Evolutionary conservation across 2,113 vertebrate genomes (phyloP), one percentile per base, ranked within the genome.

Genomic region (Myiozetetes cayanensis): DNA sequence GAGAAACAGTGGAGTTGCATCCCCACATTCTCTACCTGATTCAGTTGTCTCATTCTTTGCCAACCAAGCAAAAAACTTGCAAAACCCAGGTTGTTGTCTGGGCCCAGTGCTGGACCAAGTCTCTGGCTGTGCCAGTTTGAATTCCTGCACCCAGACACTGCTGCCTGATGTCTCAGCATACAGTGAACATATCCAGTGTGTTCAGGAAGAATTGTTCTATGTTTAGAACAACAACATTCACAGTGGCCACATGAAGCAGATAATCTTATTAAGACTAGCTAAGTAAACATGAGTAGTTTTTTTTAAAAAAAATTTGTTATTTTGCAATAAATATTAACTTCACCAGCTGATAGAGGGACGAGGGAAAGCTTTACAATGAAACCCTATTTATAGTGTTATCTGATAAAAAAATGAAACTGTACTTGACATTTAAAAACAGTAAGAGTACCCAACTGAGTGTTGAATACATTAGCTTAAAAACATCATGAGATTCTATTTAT

Each of bases 11-110:
- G 10, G 14, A 50, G 2, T 6, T 62, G 2, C 2, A 5, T 30
- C 2, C 4, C 15, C 6, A 14, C 5, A 9, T 25, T 59, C 13
- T 79, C 37, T 75, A 10, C 4, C 37, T 59, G 7, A 41, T 55
- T 63, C 49, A 23, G 23, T 28, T 14, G 13, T 11, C 5, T 62
- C 7, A 24, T 49, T 62, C 24, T 31, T 10, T 63, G 9, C 4
- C 31, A n/a, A 33, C 3, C 1, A 6, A 46, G 17, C 12, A 27
- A 37, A 8, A 4, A 0, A 3, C 21, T 52, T n/a, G 27, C 21
- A 65, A 85, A 85, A 43, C 2, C 3, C 3, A 35, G 4, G 5
- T 39, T 24, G 30, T 4, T 30, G 2, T 23, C 11, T 70, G 2
- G 4, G 14, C 3, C 35, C 4, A 5, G 3, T 33, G 23, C 9